A percentile compares a stretch with the other conserved stretches of the same genome.
phyloP scores from a whole-genome alignment of 2,888 invertebrate species.

The Chaitophorus viminalis region DNA sequence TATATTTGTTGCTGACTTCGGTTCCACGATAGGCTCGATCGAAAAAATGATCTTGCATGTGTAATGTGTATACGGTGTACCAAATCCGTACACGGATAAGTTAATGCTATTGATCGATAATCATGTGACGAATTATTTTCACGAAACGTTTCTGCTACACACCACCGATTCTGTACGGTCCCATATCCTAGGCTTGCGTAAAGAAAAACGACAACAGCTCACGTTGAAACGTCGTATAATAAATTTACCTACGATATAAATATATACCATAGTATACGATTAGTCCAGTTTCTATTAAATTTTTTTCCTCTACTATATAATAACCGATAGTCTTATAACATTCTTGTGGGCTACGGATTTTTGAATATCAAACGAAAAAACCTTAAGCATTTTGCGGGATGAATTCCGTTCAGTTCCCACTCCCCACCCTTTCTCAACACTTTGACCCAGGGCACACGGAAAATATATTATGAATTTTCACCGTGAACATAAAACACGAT shows the following conservation, averaged over 20 bases:
- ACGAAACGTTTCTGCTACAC: not conserved
- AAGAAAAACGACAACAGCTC: not conserved
- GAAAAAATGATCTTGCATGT: too few relatives aligned
- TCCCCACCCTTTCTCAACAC: not conserved
- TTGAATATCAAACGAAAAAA: not conserved
- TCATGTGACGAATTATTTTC: not conserved
- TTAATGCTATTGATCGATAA: not conserved
- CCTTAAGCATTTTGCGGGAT: not conserved
- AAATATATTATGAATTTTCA: slow-evolving; percentile 10
- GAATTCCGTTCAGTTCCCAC: slow-evolving; percentile 16
- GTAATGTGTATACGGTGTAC: too few relatives aligned
- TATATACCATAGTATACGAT: not conserved
- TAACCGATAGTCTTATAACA: not conserved
- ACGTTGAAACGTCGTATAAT: not conserved
- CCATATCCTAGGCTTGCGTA: not conserved
- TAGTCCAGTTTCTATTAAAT: not conserved
- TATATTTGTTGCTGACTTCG: too few relatives aligned
- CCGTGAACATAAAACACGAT: not conserved
- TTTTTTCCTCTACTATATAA: not conserved
- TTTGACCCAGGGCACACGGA: not conserved
- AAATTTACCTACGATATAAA: not conserved
- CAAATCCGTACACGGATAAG: too few relatives aligned
- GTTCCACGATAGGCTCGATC: too few relatives aligned
- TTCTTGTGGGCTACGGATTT: not conserved
- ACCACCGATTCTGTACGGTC: not conserved